phyloP scores from a whole-genome alignment of 2,797 vertebrate genomes.

The Coregonus sp. region DNA sequence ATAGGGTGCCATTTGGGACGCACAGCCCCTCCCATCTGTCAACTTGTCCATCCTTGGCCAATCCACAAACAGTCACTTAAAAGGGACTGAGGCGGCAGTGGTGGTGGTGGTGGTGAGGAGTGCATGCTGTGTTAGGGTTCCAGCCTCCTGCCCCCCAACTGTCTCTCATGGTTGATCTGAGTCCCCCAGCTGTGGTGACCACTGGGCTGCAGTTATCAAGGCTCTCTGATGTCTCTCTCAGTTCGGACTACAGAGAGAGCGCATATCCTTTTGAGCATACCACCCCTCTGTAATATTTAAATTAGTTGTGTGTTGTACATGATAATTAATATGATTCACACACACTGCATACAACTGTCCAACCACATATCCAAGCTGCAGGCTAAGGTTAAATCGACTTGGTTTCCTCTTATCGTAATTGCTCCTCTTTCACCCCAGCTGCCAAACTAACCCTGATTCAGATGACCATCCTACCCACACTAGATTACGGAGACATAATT shows the following conservation, averaged over 20 bases:
- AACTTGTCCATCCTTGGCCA: slow-evolving; percentile 25
- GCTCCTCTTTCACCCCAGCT: too few species aligned
- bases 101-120: slow-evolving; percentile 22
- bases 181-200: slow-evolving; percentile 59
- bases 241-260: slow-evolving; percentile 40
- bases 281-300: slow-evolving; percentile 56
- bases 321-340: slow-evolving; percentile 51
- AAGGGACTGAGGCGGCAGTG: slow-evolving; percentile 39
- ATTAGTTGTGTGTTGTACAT: slow-evolving; percentile 41
- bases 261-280: slow-evolving; percentile 52
- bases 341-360: background rate
- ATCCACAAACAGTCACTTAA: slow-evolving; percentile 31
- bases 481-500: too few species aligned
- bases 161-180: slow-evolving; percentile 58
- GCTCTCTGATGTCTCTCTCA: slow-evolving; percentile 54
- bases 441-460: too few species aligned
- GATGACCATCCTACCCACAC: too few species aligned
- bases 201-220: slow-evolving; percentile 62
- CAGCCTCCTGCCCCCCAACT: slow-evolving; percentile 54
- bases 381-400: too few species aligned
- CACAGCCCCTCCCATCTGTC: slow-evolving; percentile 29
- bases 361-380: too few species aligned
- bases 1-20: background rate
- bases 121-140: slow-evolving; percentile 33
- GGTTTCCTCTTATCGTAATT: too few species aligned